Evolutionary conservation across 92 coral and sea anemone genomes (phyloP), one percentile per base, ranked within the genome.

Genomic region (Zoanthus sansibaricus): DNA sequence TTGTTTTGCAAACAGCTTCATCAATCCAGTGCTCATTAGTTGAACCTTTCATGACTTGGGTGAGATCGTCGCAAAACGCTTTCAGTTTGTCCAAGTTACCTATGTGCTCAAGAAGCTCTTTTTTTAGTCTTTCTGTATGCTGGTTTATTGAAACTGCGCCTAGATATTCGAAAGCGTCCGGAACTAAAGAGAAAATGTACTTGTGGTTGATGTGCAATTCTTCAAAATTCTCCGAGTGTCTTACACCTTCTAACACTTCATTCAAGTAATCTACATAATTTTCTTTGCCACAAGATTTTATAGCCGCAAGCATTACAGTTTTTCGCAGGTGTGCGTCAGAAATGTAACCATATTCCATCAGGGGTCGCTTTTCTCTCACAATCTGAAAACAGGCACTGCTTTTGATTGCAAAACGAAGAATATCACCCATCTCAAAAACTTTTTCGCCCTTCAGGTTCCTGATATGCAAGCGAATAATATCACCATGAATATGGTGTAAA

Each of bases 401-500:
- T 79, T 83, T 75, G 9, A 94, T 92, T 3, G 98, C 95, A 62
- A 73, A 71, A 25, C 89, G 71, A 6, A 94, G 87, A 11, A 94
- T 93, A 16, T 75, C 88, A 10, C 82, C 64, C 87, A 94, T 71
- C 61, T 72, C 51, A 46, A 94, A 68, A 15, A 70, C 82, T 30
- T 46, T 49, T 15, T 82, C 55, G 3, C 68, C 72, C 78, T 92
- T 92, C 21, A 94, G 88, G 33, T 87, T 74, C 47, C 88, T 91
- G 15, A 94, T 79, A 47, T 94, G 95, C 66, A 90, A 79, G 5
- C 98, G 91, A 78, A 94, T 90, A 42, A 94, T 66, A 75, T 94
- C 98, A 9, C 98, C 98, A 83, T 94, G 98, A 66, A 94, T 94
- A 83, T 94, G 98, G 74, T 88, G 98, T 13, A 94, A 78, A 44